These are phyloP conservation scores for Antheraea mylitta DNA, from an alignment of 1,140 invertebrate genomes.

Conservation along the genomic window DNA sequence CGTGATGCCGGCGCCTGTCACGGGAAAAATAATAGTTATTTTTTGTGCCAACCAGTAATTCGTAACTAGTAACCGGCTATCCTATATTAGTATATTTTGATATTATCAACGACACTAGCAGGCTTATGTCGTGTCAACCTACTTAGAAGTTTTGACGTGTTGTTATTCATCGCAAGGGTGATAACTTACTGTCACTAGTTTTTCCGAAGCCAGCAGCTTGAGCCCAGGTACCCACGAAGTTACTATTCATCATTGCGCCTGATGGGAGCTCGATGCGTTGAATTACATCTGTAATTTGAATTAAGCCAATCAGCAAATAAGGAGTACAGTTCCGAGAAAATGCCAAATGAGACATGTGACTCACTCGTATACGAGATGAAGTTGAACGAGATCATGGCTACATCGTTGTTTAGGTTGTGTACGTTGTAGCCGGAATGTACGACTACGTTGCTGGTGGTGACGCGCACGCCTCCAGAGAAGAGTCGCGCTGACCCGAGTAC, in stretches of 20 bases:
- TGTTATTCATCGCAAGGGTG: no score
- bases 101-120: no score
- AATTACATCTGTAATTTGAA: slow-evolving; percentile 24
- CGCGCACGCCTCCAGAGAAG: slow-evolving; percentile 32
- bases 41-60: not conserved
- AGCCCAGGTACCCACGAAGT: slow-evolving; percentile 25
- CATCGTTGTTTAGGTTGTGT: slow-evolving; percentile 26
- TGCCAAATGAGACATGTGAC: slow-evolving; percentile 4
- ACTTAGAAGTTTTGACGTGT: no score
- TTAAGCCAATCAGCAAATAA: not conserved
- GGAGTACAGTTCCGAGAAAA: not conserved
- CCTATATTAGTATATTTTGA: no score
- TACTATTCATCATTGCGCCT: slow-evolving; percentile 17
- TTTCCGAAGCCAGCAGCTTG: slow-evolving; percentile 32
- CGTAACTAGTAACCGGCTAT: no score
- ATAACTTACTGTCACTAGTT: slow-evolving; percentile 29
- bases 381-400: slow-evolving; percentile 28
- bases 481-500: slow-evolving; percentile 27
- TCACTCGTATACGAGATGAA: slow-evolving; percentile 30
- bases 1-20: slow-evolving; percentile 27
- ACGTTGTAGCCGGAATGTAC: slow-evolving; percentile 26
- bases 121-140: no score
- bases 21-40: not conserved
- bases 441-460: slow-evolving; percentile 25
- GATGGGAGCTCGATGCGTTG: slow-evolving; percentile 20